Conservation (phyloP, 1,140 invertebrate genomes). For the Brachionus asplanchnoidis region DNA sequence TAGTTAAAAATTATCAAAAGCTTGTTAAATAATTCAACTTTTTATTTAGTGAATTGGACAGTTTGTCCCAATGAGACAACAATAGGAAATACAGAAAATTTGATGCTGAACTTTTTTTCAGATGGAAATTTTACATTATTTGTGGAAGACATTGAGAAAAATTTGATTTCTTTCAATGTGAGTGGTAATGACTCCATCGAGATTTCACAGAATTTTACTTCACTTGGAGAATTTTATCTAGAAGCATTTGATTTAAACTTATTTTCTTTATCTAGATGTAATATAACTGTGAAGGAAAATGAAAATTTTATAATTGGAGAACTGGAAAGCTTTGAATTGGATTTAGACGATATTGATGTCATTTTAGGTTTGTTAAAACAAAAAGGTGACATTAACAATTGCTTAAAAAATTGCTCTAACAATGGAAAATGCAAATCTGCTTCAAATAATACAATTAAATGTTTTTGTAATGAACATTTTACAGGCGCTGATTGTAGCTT, state of each 20-base stretch:
- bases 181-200: neutral
- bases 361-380: neutral
- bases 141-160: neutral
- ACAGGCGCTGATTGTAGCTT: neutral
- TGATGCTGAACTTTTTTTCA: neutral
- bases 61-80: neutral
- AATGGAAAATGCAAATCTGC: neutral
- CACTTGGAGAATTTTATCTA: neutral
- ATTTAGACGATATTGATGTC: neutral
- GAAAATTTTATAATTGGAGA: neutral
- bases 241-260: neutral
- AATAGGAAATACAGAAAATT: neutral
- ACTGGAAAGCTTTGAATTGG: neutral
- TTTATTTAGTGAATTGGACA: neutral
- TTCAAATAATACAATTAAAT: neutral
- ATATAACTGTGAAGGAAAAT: neutral
- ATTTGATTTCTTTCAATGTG: neutral
- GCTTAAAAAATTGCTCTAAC: constrained; percentile 4
- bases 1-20: neutral
- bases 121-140: neutral
- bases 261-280: neutral
- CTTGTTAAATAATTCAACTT: neutral
- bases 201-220: neutral
- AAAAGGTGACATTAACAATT: neutral
- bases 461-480: neutral